Base-by-base conservation (phyloP, 2,797 vertebrate species). In the Etheostoma nigrum region DNA sequence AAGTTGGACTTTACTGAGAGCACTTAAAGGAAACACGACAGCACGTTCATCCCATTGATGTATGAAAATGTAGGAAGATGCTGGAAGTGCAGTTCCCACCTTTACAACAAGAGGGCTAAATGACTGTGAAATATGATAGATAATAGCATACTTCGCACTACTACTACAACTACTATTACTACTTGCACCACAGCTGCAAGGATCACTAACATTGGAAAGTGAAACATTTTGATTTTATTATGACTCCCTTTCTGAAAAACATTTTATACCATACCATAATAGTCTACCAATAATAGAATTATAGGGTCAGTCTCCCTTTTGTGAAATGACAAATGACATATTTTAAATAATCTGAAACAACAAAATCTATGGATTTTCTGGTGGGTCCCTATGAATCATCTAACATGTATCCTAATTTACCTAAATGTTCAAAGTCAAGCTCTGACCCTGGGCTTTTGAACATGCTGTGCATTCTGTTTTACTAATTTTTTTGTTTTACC, bases 11-110 rank as follows among this genome's bases (percentile, higher is more conserved):
- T 81, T 71, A 78, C 73, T 1, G n/a, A 70, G 19, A 15, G 51
- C 4, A 8, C 8, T 0, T 76, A 11, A 88, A 89, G 6, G 55
- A 53, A 86, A 60, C 75, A 73, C 47, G 6, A 54, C 15, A 49
- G 49, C 14, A 19, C 25, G 42, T 2, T 60, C 18, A 42, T 42
- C 60, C 68, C 30, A n/a, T 2, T 70, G 75, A 67, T 27, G 60
- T 53, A 53, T 11, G 6, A 47, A 33, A 44, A 45, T 5, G 12
- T 14, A 14, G 49, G 27, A 70, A 55, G n/a, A n/a, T 19, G 21
- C 53, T 68, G 23, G 47, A 62, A 66, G 21, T 4, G 4, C 47
- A 82, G 36, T 61, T 72, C 12, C 3, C 14, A 19, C 0, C 1
- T 53, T 51, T 4, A 47, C 57, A 13, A 30, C 55, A 45, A 78